Evolutionary conservation across 1,140 invertebrate genomes (phyloP).

Genomic region (Drosophila lacteicornis): DNA sequence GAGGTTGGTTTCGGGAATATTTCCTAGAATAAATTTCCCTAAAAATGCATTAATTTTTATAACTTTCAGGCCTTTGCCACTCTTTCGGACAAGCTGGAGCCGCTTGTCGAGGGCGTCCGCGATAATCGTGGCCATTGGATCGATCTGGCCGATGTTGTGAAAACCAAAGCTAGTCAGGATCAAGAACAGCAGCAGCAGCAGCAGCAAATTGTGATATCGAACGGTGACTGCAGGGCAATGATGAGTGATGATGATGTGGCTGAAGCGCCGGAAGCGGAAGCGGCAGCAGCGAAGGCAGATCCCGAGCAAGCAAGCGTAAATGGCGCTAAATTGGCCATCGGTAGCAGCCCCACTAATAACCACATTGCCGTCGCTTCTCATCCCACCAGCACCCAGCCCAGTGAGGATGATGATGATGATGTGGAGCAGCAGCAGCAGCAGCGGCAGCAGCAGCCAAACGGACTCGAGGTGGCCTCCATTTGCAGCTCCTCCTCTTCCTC

Average conservation of each 20-base stretch:
- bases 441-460: slow-evolving; percentile 18
- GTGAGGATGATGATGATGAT: slow-evolving; percentile 59
- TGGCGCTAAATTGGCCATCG: slow-evolving; percentile 61
- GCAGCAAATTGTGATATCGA: slow-evolving; percentile 75
- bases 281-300: slow-evolving; percentile 10
- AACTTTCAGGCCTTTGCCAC: slow-evolving; percentile 91
- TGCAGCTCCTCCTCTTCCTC: slow-evolving; percentile 27
- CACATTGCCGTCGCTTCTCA: slow-evolving; percentile 74
- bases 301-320: slow-evolving; percentile 66
- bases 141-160: slow-evolving; percentile 88
- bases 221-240: slow-evolving; percentile 60
- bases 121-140: slow-evolving; percentile 94
- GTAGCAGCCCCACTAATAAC: slow-evolving; percentile 67
- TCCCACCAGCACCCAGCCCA: slow-evolving; percentile 73
- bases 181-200: slow-evolving; percentile 42
- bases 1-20: slow-evolving; percentile 88
- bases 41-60: neutral
- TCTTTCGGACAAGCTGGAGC: slow-evolving; percentile 91
- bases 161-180: slow-evolving; percentile 78
- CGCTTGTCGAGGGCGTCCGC: slow-evolving; percentile 93
- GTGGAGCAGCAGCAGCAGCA: slow-evolving; percentile 15
- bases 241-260: slow-evolving; percentile 49
- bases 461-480: slow-evolving; percentile 43
- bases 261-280: slow-evolving; percentile 1
- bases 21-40: no score